phyloP scores from a whole-genome alignment of 2,888 invertebrate genomes.

The Thymelicus lineola region DNA sequence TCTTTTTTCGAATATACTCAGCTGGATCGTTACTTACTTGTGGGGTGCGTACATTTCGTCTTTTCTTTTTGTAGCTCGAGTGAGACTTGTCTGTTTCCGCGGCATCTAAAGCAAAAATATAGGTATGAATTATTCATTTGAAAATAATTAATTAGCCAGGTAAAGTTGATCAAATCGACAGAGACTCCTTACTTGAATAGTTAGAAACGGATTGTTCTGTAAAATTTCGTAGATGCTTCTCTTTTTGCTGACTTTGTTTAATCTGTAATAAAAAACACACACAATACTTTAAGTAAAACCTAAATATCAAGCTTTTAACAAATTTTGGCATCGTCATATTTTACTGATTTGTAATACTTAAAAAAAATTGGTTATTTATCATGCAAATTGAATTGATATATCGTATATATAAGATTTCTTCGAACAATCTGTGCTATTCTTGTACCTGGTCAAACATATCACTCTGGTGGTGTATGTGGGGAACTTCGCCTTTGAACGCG shows the following conservation, averaged over 20 bases:
- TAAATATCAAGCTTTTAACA: slow-evolving; percentile 2
- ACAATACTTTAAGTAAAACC: not conserved
- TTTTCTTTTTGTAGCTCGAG: slow-evolving; percentile 73
- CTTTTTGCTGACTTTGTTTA: slow-evolving; percentile 70
- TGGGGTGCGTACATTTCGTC: slow-evolving; percentile 64
- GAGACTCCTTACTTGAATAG: slow-evolving; percentile 68
- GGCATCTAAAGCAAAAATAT: slow-evolving; percentile 55
- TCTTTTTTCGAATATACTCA: slow-evolving; percentile 71
- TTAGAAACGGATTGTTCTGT: slow-evolving; percentile 65
- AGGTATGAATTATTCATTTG: not conserved
- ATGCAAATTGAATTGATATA: no score
- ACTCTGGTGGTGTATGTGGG: slow-evolving; percentile 76
- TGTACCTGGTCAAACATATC: slow-evolving; percentile 71
- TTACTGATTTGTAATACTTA: no score
- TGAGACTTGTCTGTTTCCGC: slow-evolving; percentile 72
- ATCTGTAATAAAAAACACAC: slow-evolving; percentile 60
- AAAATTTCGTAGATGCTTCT: slow-evolving; percentile 65
- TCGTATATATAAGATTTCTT: no score
- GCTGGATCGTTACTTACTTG: slow-evolving; percentile 79
- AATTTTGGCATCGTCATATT: no score
- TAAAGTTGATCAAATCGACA: not conserved
- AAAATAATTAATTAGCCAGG: not conserved
- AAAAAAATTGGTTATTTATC: no score
- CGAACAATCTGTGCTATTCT: no score
- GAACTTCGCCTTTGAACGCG: slow-evolving; percentile 96